A percentile compares a stretch with the other conserved stretches of the same genome.
Evolutionary conservation across 2,888 invertebrate species (phyloP).

Genomic region (Fragum fragum): DNA sequence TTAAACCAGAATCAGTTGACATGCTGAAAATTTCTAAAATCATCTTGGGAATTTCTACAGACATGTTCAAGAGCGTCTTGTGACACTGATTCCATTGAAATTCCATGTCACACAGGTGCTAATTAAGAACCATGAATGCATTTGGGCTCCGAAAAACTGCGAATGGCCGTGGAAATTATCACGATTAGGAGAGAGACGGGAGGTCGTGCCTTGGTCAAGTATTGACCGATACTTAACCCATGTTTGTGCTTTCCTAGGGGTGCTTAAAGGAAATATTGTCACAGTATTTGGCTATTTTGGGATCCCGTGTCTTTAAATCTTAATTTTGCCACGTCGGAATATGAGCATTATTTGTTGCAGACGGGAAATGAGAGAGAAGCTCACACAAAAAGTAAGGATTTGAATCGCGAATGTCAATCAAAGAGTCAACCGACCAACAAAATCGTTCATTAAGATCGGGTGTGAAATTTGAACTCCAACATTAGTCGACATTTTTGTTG

Average conservation of each 20-base stretch:
- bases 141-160: not conserved
- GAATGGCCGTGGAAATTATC: slow-evolving; percentile 18
- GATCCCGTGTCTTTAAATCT: not conserved
- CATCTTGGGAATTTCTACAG: slow-evolving; percentile 2
- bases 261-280: not conserved
- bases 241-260: not conserved
- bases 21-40: not conserved
- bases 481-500: no score
- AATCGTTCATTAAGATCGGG: no score
- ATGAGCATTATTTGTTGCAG: not conserved
- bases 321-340: not conserved
- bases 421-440: no score
- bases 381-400: no score
- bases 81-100: not conserved
- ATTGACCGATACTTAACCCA: slow-evolving; percentile 17
- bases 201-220: slow-evolving; percentile 22
- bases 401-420: no score
- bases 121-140: not conserved
- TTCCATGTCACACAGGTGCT: slow-evolving; percentile 13
- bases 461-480: no score
- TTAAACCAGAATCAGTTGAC: not conserved
- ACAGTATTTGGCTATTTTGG: not conserved
- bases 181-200: slow-evolving; percentile 1
- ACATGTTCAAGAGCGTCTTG: slow-evolving; percentile 9
- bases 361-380: not conserved